phyloP scores from a whole-genome alignment of 2,888 invertebrate genomes.

The Agonopterix alstromeriana region DNA sequence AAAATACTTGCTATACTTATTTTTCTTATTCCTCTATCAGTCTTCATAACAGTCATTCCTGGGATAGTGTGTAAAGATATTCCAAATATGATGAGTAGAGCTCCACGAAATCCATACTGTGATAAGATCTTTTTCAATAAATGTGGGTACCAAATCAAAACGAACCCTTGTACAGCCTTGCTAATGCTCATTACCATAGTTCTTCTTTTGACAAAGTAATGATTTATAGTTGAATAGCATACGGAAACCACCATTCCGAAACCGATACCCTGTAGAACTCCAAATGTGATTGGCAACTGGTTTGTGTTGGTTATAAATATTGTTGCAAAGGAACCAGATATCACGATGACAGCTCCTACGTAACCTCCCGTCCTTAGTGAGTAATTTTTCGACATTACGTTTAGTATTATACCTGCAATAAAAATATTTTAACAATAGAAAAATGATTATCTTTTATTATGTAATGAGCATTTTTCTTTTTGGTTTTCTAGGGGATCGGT shows the following conservation, averaged over 20 bases:
- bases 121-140: conserved; percentile 66
- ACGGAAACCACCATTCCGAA: conserved; percentile 80
- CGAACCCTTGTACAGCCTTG: conserved; percentile 77
- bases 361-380: conserved; percentile 75
- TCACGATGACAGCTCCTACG: conserved; percentile 69
- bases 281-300: conserved; percentile 76
- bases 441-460: no score
- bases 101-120: conserved; percentile 79
- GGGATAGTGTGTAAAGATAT: conserved; percentile 77
- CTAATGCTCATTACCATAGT: conserved; percentile 79
- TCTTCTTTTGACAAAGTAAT: conserved; percentile 77
- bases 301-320: conserved; percentile 72
- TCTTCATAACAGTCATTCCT: conserved; percentile 77
- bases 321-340: conserved; percentile 68
- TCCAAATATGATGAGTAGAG: conserved; percentile 75
- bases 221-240: conserved; percentile 78
- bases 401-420: conserved; percentile 77
- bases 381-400: conserved; percentile 68
- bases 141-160: conserved; percentile 77
- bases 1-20: conserved; percentile 62
- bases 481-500: no score
- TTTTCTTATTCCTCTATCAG: conserved; percentile 26
- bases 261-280: conserved; percentile 77
- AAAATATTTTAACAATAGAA: not conserved
- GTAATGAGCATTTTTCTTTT: no score